Evolutionary conservation across 2,113 vertebrate genomes (phyloP), one percentile per base, ranked within the genome.

Genomic region (Ailuropoda melanoleuca): DNA sequence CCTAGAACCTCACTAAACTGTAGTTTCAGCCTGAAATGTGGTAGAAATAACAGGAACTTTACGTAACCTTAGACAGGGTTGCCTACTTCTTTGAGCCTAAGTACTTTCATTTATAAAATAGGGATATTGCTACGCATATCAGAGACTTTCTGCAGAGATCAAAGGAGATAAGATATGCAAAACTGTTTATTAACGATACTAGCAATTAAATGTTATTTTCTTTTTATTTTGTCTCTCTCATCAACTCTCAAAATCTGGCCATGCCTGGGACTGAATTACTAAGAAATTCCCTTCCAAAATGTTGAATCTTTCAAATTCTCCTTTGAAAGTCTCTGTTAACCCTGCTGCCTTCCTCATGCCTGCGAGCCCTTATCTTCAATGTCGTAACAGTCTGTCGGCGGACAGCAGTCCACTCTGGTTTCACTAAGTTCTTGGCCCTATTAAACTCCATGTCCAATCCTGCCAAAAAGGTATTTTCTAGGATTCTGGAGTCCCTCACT

Each of bases 401-500:
- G 48, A 46, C 34, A 18, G 34, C 26, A 29, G 13, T 29, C 6
- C 19, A 34, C 46, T 75, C 15, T n/a, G 17, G 4, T 50, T 89
- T n/a, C 23, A 80, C 17, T 17, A 37, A 2, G 43, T 77, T 34
- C 23, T 88, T 53, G 6, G 9, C 19, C 26, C 10, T 14, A 2
- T 23, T 77, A 34, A 90, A 26, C 7, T 24, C 26, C 19, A 48
- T 1, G 0, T n/a, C 18, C 18, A 68, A 34, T 92, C 7, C 29
- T 34, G 0, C 68, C 21, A 46, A 58, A 84, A 37, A 78, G 3
- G 0, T 26, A 39, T 48, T 84, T 39, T 64, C 64, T 60, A 37
- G 19, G 1, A 0, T 14, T 53, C 8, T n/a, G 2, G 0, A 37
- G 58, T 23, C 3, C 19, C 12, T 72, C 29, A 46, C 6, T 34